These are phyloP conservation scores for Drosophila pectinifera DNA, from an alignment of 1,140 invertebrate species.

Conservation along the genomic window DNA sequence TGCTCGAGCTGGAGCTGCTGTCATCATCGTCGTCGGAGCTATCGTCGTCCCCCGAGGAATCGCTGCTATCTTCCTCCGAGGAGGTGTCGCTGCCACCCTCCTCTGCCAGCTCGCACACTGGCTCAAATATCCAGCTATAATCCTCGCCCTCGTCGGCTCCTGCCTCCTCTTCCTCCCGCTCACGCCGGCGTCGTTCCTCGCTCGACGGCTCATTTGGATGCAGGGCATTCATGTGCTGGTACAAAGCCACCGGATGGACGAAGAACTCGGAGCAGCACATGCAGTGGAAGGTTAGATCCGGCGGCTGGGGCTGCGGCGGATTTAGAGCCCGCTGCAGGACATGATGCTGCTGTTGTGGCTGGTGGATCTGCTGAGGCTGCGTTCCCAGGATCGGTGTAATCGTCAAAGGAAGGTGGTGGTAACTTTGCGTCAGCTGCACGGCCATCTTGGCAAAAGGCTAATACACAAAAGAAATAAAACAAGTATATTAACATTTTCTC, in stretches of 20 bases:
- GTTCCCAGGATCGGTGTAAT: conserved; percentile 68
- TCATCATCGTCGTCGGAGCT: conserved; percentile 2
- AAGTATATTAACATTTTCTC: conserved; percentile 22
- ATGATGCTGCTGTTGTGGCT: conserved; percentile 46
- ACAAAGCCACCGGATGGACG: conserved; percentile 72
- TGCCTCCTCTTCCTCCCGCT: conserved; percentile 13
- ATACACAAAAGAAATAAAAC: conserved; percentile 5
- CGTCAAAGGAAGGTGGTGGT: conserved; percentile 73
- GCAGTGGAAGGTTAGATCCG: conserved; percentile 84
- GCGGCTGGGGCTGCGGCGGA: conserved; percentile 53
- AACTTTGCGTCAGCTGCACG: conserved; percentile 71
- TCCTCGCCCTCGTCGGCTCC: conserved; percentile 56
- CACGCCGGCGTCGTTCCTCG: background rate
- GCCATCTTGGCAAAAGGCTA: conserved; percentile 67
- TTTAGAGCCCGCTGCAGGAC: conserved; percentile 35
- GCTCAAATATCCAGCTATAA: conserved; percentile 82
- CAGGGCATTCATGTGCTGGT: conserved; percentile 79
- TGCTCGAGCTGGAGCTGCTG: conserved; percentile 51
- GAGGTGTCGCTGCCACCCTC: conserved; percentile 46
- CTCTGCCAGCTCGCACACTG: conserved; percentile 72
- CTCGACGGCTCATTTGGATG: conserved; percentile 61
- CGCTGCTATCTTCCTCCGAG: conserved; percentile 32
- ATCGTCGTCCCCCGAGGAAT: conserved; percentile 42
- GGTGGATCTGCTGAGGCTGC: conserved; percentile 13
- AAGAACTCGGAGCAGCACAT: conserved; percentile 81